Evolutionary conservation across 2,113 vertebrate species (phyloP).

Genomic region (Phylloscopus trochiloides): DNA sequence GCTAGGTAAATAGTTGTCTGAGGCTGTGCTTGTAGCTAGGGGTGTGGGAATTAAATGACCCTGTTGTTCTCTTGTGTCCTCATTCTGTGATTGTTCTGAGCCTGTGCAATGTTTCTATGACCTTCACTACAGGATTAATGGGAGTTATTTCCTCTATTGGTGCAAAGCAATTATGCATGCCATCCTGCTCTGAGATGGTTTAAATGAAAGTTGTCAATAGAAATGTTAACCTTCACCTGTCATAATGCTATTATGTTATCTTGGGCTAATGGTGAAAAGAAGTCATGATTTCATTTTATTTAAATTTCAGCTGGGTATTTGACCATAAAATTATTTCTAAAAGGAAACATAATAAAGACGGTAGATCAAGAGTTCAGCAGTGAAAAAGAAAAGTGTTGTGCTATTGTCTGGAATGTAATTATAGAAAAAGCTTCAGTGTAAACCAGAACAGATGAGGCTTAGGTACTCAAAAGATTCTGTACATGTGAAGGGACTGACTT

Average conservation of each 20-base stretch:
- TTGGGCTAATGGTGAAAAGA: constrained; percentile 37
- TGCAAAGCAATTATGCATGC: constrained; percentile 48
- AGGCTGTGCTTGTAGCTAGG: not conserved
- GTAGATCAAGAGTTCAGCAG: constrained; percentile 45
- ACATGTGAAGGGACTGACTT: not conserved
- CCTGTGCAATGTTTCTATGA: constrained; percentile 7
- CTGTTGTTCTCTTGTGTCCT: not conserved
- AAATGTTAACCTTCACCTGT: constrained; percentile 61
- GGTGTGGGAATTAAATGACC: constrained; percentile 11
- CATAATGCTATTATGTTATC: constrained; percentile 52
- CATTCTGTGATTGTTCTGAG: constrained; percentile 8
- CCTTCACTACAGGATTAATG: constrained; percentile 52
- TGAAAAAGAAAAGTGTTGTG: constrained; percentile 28
- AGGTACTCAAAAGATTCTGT: not conserved
- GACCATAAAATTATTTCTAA: constrained; percentile 62
- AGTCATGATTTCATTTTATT: constrained; percentile 59
- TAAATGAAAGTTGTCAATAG: constrained; percentile 56
- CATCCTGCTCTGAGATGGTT: constrained; percentile 46
- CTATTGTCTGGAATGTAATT: constrained; percentile 22
- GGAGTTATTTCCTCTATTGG: constrained; percentile 41
- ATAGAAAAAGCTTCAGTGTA: not conserved
- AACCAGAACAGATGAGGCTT: not conserved
- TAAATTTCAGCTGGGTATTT: constrained; percentile 55
- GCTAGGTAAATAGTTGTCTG: not conserved
- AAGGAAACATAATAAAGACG: not conserved